phyloP scores from a whole-genome alignment of 2,113 vertebrate genomes.

The Lagopus muta region DNA sequence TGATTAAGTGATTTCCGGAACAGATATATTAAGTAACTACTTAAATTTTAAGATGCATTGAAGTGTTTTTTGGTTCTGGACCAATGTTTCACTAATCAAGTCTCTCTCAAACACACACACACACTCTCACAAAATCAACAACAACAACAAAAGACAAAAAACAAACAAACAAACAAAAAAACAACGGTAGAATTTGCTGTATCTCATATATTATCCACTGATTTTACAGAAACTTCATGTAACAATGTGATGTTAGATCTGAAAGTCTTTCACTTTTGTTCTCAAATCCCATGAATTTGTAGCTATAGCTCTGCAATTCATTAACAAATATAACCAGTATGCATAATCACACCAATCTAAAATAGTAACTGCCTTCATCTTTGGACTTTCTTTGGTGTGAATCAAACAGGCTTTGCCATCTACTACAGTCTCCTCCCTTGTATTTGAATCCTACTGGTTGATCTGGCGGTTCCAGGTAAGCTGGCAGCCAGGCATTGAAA shows the following conservation, averaged over 20 bases:
- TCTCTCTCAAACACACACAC: not conserved
- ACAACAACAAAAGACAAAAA: too few relatives aligned
- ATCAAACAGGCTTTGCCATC: not conserved
- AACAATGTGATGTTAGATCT: not conserved
- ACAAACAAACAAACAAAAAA: too few relatives aligned
- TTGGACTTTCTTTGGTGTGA: not conserved
- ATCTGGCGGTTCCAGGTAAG: constrained; percentile 4
- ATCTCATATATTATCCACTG: not conserved
- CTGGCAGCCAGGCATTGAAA: not conserved
- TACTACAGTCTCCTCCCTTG: not conserved
- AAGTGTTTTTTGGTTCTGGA: not conserved
- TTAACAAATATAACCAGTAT: not conserved
- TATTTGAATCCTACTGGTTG: not conserved
- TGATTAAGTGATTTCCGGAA: constrained; percentile 1
- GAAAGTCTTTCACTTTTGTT: not conserved
- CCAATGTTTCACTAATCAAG: not conserved
- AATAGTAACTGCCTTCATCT: not conserved
- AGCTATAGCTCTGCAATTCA: not conserved
- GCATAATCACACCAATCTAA: not conserved
- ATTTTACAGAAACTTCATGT: not conserved
- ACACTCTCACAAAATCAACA: not conserved
- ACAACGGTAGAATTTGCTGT: not conserved
- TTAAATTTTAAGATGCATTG: constrained; percentile 13
- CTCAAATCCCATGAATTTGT: not conserved
- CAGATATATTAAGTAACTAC: not conserved